phyloP scores from a whole-genome alignment of 2,113 vertebrate species.

The Oryzias woworae region DNA sequence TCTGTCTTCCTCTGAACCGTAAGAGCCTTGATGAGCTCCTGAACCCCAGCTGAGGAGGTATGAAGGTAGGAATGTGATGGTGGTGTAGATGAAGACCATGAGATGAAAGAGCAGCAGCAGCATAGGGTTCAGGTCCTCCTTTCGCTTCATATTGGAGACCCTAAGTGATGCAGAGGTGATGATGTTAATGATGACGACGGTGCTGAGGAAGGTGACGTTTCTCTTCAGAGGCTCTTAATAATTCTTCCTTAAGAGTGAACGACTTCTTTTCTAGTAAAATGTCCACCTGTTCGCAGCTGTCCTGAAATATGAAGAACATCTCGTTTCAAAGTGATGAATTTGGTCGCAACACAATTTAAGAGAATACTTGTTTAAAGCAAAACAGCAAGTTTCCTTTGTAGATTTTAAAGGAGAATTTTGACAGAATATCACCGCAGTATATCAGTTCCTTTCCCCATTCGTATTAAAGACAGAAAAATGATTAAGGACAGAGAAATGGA shows the following conservation, averaged over 20 bases:
- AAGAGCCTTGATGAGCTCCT: neutral
- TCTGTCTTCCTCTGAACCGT: constrained; percentile 77
- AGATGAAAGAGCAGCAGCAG: constrained; percentile 87
- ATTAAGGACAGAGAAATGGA: neutral
- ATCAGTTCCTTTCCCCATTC: neutral
- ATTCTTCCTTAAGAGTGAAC: neutral
- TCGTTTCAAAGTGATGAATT: neutral
- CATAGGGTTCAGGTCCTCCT: constrained; percentile 87
- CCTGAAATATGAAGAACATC: constrained; percentile 20
- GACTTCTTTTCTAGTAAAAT: neutral
- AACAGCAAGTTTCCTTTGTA: too few species aligned
- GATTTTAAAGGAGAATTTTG: too few species aligned
- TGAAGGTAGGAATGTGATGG: constrained; percentile 85
- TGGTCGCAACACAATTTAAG: too few species aligned
- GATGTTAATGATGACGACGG: neutral
- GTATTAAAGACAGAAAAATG: neutral
- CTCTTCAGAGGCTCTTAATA: neutral
- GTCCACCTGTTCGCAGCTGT: neutral
- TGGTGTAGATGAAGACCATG: constrained; percentile 82
- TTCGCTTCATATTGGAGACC: constrained; percentile 84
- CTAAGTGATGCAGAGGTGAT: constrained; percentile 11
- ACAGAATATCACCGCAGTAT: neutral
- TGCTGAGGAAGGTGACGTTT: neutral
- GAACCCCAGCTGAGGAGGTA: constrained; percentile 75
- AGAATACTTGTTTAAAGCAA: too few species aligned